These are phyloP conservation scores for Archegozetes longisetosus DNA, from an alignment of 1,140 invertebrate species.

Conservation along the genomic window DNA sequence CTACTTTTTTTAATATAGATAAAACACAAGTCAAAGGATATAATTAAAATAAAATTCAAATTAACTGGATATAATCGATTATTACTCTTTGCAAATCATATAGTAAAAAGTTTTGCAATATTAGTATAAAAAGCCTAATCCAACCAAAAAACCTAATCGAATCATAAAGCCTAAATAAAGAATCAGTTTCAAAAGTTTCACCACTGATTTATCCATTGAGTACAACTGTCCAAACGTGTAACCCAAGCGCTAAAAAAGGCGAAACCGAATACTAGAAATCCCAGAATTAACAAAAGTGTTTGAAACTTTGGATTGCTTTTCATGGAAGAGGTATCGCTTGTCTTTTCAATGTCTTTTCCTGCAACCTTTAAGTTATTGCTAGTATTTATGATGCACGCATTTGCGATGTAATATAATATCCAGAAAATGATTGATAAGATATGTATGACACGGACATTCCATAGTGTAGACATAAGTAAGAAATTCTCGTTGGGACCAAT, in stretches of 20 bases:
- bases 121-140: no score
- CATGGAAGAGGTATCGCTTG: not conserved
- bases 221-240: not conserved
- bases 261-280: no score
- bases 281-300: not conserved
- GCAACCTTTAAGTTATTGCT: not conserved
- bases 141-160: no score
- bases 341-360: not conserved
- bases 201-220: not conserved
- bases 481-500: not conserved
- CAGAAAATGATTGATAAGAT: slow-evolving; percentile 1
- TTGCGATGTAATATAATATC: not conserved
- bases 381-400: not conserved
- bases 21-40: no score
- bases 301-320: not conserved
- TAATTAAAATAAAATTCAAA: no score
- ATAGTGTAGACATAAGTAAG: not conserved
- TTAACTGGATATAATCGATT: no score
- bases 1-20: no score
- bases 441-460: not conserved
- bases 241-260: not conserved
- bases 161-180: no score
- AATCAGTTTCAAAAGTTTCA: no score
- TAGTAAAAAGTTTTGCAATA: no score
- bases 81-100: no score